These are phyloP conservation scores for Ptychobarbus kaznakovi DNA, from an alignment of 2,797 vertebrate species.

Conservation along the genomic window DNA sequence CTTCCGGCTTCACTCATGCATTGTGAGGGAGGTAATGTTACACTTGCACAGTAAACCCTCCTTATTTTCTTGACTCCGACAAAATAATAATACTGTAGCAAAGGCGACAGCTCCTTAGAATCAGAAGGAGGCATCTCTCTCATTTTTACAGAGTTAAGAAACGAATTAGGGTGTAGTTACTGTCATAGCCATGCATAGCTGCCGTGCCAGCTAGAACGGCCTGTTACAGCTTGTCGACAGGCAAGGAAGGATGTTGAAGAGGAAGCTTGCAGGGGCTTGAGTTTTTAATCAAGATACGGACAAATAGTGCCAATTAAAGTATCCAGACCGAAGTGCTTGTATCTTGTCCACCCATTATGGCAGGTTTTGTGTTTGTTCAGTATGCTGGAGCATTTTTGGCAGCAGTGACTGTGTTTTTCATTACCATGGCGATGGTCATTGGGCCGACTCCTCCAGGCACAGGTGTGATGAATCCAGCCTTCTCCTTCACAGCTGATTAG, in stretches of 20 bases:
- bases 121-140: background rate
- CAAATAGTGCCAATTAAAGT: constrained; percentile 16
- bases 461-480: constrained; percentile 89
- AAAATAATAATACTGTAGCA: constrained; percentile 12
- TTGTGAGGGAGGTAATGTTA: background rate
- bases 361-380: constrained; percentile 59
- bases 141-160: background rate
- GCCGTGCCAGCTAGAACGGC: background rate
- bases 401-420: constrained; percentile 90
- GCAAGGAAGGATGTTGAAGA: constrained; percentile 20
- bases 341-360: background rate
- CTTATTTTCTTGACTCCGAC: background rate
- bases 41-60: background rate
- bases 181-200: constrained; percentile 5
- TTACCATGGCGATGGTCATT: constrained; percentile 91
- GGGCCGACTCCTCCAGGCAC: constrained; percentile 93
- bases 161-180: constrained; percentile 22
- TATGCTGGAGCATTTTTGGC: constrained; percentile 82
- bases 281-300: constrained; percentile 4
- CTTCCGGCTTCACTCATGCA: background rate
- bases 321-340: constrained; percentile 20
- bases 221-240: constrained; percentile 21
- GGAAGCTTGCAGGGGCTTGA: constrained; percentile 14
- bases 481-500: constrained; percentile 87
- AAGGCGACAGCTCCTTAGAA: background rate